These are phyloP conservation scores for Scrobipalpa costella DNA, from an alignment of 2,888 invertebrate species.

Conservation along the genomic window DNA sequence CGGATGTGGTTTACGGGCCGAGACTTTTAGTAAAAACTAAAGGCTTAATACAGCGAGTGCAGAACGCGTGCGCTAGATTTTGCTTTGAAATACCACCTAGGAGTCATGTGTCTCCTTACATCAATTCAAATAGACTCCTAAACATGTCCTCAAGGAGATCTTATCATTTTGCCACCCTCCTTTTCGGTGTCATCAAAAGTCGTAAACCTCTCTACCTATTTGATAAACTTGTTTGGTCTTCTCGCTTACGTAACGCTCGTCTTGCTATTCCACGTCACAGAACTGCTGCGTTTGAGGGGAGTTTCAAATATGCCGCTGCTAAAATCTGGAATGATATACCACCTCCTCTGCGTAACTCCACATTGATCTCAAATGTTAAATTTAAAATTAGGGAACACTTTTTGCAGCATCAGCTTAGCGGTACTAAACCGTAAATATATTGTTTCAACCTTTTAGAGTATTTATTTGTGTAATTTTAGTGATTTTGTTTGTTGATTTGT, in stretches of 20 bases:
- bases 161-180: background rate
- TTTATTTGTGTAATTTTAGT: no score
- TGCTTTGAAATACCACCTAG: background rate
- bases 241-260: background rate
- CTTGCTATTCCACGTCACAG: background rate
- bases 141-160: background rate
- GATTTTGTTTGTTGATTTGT: no score
- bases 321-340: no score
- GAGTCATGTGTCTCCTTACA: background rate
- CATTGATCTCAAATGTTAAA: no score
- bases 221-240: background rate
- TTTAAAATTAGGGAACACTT: no score
- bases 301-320: background rate
- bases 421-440: no score
- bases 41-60: no score
- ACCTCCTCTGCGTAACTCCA: no score
- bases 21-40: background rate
- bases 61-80: no score
- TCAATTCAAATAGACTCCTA: background rate
- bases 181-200: slow-evolving; percentile 3
- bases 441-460: no score
- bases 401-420: no score
- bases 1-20: background rate
- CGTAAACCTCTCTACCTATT: background rate
- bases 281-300: background rate